A percentile compares a stretch with the other conserved stretches of the same genome.
Conservation (phyloP, 2,888 invertebrate species). For the Papilio protenor region DNA sequence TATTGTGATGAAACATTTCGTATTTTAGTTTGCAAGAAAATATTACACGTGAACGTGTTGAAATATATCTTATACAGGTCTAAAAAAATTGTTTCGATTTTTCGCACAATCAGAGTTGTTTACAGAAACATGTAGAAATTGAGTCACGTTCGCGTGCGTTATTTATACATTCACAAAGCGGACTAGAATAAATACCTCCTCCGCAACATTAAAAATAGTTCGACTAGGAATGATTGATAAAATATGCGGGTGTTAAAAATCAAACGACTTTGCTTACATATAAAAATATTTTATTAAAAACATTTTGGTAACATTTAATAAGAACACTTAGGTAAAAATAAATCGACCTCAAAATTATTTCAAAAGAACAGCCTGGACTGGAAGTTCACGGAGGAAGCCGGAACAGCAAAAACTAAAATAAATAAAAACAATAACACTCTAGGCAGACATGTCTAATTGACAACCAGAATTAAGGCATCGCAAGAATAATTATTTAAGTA, state of each 20-base stretch:
- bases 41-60: slow-evolving; percentile 63
- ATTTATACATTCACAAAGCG: slow-evolving; percentile 29
- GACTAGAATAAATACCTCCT: slow-evolving; percentile 34
- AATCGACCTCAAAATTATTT: slow-evolving; percentile 85
- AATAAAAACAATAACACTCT: slow-evolving; percentile 84
- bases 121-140: slow-evolving; percentile 43
- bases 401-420: slow-evolving; percentile 82
- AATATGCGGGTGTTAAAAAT: slow-evolving; percentile 46
- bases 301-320: slow-evolving; percentile 86
- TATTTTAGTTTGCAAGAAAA: slow-evolving; percentile 57
- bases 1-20: not conserved
- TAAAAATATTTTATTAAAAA: slow-evolving; percentile 86
- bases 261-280: slow-evolving; percentile 74
- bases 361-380: slow-evolving; percentile 85
- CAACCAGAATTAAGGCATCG: slow-evolving; percentile 86
- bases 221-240: slow-evolving; percentile 43
- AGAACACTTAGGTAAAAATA: slow-evolving; percentile 86
- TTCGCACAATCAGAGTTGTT: slow-evolving; percentile 44
- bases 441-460: slow-evolving; percentile 85
- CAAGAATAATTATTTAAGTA: slow-evolving; percentile 85
- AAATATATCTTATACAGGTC: slow-evolving; percentile 46
- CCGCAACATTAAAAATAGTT: slow-evolving; percentile 33
- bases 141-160: slow-evolving; percentile 37
- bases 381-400: slow-evolving; percentile 84
- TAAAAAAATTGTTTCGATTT: slow-evolving; percentile 58